A percentile compares a stretch with the other conserved stretches of the same genome.
phyloP scores from a whole-genome alignment of 2,888 invertebrate genomes.

The Dynastes grantii region DNA sequence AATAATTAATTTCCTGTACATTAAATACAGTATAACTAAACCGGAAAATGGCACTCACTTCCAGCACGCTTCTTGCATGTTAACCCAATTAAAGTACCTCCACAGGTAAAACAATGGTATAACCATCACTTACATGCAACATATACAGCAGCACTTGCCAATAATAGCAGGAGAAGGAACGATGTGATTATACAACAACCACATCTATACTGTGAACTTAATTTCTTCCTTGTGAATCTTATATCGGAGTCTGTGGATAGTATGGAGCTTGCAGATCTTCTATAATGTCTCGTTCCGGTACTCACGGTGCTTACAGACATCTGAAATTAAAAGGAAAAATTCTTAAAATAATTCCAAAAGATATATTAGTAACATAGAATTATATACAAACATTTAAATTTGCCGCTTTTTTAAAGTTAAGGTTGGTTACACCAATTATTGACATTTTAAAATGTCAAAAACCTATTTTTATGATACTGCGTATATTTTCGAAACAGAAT shows the following conservation, averaged over 20 bases:
- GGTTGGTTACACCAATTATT: not conserved
- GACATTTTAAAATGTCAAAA: slow-evolving; percentile 1
- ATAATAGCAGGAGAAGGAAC: slow-evolving; percentile 84
- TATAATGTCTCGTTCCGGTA: slow-evolving; percentile 70
- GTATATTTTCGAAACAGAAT: too few species aligned
- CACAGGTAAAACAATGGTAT: not conserved
- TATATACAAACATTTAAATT: slow-evolving; percentile 3
- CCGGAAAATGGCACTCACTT: not conserved
- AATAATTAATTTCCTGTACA: slow-evolving; percentile 3
- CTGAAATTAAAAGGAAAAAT: slow-evolving; percentile 65
- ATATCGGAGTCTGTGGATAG: slow-evolving; percentile 92
- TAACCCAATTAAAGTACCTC: not conserved
- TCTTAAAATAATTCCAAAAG: slow-evolving; percentile 1
- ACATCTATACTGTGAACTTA: slow-evolving; percentile 88
- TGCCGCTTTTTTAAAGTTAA: not conserved
- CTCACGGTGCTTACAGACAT: slow-evolving; percentile 72
- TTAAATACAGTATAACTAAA: not conserved
- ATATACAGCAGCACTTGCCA: slow-evolving; percentile 79
- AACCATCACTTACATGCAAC: slow-evolving; percentile 77
- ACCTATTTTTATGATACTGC: too few species aligned
- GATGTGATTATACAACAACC: slow-evolving; percentile 91
- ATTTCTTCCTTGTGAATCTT: slow-evolving; percentile 88
- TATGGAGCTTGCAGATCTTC: slow-evolving; percentile 83
- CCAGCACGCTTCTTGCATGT: not conserved
- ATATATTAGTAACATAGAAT: not conserved